A percentile compares a stretch with the other conserved stretches of the same genome.
These are phyloP conservation scores for Platysternon megacephalum DNA, from an alignment of 2,113 vertebrate genomes.

Conservation along the genomic window DNA sequence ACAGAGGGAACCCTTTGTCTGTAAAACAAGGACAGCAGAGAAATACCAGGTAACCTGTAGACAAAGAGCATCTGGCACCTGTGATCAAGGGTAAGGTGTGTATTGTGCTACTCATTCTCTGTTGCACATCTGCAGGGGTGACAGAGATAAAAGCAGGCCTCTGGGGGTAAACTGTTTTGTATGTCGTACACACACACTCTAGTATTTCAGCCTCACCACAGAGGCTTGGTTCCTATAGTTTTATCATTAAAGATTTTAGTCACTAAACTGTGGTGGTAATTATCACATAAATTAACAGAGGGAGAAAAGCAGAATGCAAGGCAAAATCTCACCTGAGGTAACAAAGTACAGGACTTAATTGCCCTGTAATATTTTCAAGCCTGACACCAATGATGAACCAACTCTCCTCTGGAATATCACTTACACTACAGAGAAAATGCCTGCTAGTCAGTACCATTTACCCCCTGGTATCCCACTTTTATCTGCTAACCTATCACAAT, in stretches of 20 bases:
- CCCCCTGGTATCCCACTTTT: conserved; percentile 66
- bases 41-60: neutral
- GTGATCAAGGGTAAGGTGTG: neutral
- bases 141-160: neutral
- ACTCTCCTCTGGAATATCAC: conserved; percentile 29
- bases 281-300: conserved; percentile 74
- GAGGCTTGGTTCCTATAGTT: conserved; percentile 51
- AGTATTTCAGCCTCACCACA: conserved; percentile 57
- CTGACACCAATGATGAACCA: conserved; percentile 60
- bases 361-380: conserved; percentile 55
- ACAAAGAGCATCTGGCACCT: accelerated
- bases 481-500: conserved; percentile 71
- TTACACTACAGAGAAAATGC: conserved; percentile 56
- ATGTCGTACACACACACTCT: conserved; percentile 21
- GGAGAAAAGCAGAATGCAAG: conserved; percentile 14
- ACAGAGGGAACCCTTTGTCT: neutral
- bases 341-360: conserved; percentile 52
- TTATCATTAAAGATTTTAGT: conserved; percentile 72
- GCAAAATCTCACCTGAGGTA: conserved; percentile 32
- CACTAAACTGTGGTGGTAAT: conserved; percentile 70
- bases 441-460: conserved; percentile 69
- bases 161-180: neutral
- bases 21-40: neutral
- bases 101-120: neutral
- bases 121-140: neutral